A percentile compares a stretch with the other conserved stretches of the same genome.
Conservation (phyloP, 1,140 invertebrate genomes). For the Polyergus mexicanus region DNA sequence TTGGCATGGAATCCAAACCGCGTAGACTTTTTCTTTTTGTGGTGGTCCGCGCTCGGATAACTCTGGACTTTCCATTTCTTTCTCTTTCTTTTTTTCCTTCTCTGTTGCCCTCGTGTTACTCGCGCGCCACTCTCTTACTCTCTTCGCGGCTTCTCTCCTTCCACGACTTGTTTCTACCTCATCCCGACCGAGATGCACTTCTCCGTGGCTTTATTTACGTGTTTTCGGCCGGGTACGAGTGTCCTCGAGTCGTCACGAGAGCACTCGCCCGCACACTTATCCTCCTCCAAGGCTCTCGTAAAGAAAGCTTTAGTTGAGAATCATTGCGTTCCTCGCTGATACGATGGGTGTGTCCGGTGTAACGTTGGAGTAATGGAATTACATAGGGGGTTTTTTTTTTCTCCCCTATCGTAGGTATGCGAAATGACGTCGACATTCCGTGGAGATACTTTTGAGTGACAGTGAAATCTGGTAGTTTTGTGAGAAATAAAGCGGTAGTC, state of each 20-base stretch:
- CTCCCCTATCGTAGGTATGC: background rate
- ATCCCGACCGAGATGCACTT: slow-evolving; percentile 36
- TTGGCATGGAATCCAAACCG: slow-evolving; percentile 39
- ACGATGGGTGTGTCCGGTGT: slow-evolving; percentile 32
- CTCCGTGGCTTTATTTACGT: slow-evolving; percentile 52
- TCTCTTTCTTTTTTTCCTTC: background rate
- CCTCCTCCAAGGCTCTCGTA: slow-evolving; percentile 2
- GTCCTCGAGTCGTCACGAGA: slow-evolving; percentile 42
- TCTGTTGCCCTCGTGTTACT: background rate
- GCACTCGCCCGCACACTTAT: slow-evolving; percentile 39
- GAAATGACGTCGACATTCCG: background rate
- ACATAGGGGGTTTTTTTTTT: background rate
- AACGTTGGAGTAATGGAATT: slow-evolving; percentile 46
- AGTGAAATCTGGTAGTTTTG: background rate
- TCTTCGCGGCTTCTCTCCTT: background rate
- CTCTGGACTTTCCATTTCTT: slow-evolving; percentile 52
- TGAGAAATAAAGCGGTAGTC: background rate
- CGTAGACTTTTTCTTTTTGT: slow-evolving; percentile 35
- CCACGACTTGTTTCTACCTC: background rate
- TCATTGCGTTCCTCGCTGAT: slow-evolving; percentile 45
- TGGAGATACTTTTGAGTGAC: background rate
- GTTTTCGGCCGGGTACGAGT: slow-evolving; percentile 53
- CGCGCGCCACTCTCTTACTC: background rate
- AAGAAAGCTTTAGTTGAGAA: slow-evolving; percentile 35
- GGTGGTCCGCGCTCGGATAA: slow-evolving; percentile 22